Conservation (phyloP, 1,140 invertebrate genomes). For the Belonocnema kinseyi region DNA sequence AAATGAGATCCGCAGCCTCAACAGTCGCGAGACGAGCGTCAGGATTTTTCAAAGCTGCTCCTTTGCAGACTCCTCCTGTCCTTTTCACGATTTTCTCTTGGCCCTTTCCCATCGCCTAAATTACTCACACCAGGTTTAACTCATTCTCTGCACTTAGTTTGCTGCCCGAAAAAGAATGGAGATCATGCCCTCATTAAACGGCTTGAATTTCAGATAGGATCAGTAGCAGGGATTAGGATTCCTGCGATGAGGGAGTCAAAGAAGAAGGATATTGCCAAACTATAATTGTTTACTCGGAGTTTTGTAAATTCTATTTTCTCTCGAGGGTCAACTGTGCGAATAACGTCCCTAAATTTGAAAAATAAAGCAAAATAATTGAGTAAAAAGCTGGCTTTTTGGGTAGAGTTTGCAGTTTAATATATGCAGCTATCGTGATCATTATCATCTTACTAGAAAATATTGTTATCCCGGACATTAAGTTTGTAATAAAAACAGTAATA, state of each 20-base stretch:
- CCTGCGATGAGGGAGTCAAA: too few relatives aligned
- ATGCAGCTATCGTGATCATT: too few relatives aligned
- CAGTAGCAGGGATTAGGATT: constrained; percentile 24
- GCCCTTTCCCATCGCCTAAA: not conserved
- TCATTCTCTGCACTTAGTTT: not conserved
- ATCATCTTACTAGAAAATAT: too few relatives aligned
- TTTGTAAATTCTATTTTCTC: too few relatives aligned
- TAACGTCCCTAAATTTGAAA: too few relatives aligned
- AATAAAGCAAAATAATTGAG: too few relatives aligned
- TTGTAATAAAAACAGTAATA: not conserved
- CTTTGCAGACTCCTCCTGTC: constrained; percentile 36
- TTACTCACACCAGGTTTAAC: constrained; percentile 43
- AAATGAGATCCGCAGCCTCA: constrained; percentile 47
- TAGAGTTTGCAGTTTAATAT: too few relatives aligned
- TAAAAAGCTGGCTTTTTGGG: too few relatives aligned
- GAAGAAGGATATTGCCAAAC: too few relatives aligned
- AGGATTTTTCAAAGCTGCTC: constrained; percentile 15
- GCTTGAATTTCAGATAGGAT: constrained; percentile 13
- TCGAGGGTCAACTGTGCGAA: not conserved
- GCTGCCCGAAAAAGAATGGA: not conserved
- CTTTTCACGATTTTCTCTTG: constrained; percentile 33
- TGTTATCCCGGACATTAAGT: too few relatives aligned
- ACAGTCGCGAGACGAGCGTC: constrained; percentile 41
- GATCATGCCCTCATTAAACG: not conserved
- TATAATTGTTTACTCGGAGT: too few relatives aligned